phyloP scores from a whole-genome alignment of 2,888 invertebrate species.

The Scaptomyza flava region DNA sequence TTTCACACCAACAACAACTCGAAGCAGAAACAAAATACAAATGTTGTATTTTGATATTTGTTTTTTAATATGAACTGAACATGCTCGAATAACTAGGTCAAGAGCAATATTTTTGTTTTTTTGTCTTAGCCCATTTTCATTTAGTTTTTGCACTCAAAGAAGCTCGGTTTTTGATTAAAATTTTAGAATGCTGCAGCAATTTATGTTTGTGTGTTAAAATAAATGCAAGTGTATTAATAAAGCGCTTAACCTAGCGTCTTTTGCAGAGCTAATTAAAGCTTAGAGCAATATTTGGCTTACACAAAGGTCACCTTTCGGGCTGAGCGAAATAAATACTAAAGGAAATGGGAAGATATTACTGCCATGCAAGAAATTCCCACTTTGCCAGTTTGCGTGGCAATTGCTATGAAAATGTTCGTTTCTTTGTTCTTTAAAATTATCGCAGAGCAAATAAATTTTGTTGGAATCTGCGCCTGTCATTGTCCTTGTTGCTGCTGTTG shows the following conservation, averaged over 20 bases:
- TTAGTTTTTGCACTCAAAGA: no score
- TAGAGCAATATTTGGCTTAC: constrained; percentile 34
- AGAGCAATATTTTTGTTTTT: constrained; percentile 1
- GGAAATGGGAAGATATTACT: constrained; percentile 4
- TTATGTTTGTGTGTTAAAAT: background rate
- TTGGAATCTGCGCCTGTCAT: constrained; percentile 67
- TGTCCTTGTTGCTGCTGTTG: constrained; percentile 47
- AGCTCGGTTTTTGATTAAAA: constrained; percentile 14
- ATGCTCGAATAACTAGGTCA: constrained; percentile 1
- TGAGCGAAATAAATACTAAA: constrained; percentile 7
- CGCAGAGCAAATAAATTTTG: constrained; percentile 71
- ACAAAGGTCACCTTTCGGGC: constrained; percentile 27
- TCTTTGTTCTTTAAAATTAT: constrained; percentile 72
- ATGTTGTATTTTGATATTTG: constrained; percentile 8
- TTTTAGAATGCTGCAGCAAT: constrained; percentile 7
- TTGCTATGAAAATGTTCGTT: constrained; percentile 45
- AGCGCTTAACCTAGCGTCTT: constrained; percentile 24
- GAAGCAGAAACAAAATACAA: background rate
- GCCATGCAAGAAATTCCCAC: constrained; percentile 7
- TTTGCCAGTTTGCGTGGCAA: constrained; percentile 28
- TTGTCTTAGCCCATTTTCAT: constrained; percentile 1
- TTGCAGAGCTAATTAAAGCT: constrained; percentile 53
- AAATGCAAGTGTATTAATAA: constrained; percentile 24
- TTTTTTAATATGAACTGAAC: constrained; percentile 3
- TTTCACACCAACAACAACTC: constrained; percentile 38